These are phyloP conservation scores for Capromys pilorides DNA, from an alignment of 2,797 vertebrate genomes.

Conservation along the genomic window DNA sequence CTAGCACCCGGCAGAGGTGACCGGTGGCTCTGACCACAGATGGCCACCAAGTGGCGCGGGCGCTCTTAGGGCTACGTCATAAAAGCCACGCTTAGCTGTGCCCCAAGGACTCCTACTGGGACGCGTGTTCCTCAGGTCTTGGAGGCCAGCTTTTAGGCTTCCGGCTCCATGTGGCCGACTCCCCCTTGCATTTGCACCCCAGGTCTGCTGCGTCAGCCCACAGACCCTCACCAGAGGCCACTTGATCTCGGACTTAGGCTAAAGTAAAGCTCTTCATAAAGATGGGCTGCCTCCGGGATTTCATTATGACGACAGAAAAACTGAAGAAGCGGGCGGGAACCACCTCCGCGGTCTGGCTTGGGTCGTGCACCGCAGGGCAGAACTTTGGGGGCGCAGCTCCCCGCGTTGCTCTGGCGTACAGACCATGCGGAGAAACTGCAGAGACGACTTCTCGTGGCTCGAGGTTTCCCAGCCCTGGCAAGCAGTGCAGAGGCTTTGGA, in stretches of 20 bases:
- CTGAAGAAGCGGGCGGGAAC: background rate
- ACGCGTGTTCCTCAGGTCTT: background rate
- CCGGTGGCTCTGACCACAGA: background rate
- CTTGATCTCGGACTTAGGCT: background rate
- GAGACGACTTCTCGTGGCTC: background rate
- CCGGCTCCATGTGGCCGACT: too few relatives aligned
- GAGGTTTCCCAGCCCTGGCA: background rate
- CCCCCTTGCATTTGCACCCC: background rate
- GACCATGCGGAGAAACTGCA: background rate
- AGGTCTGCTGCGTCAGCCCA: rapidly evolving
- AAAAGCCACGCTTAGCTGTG: background rate
- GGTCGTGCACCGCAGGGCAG: background rate
- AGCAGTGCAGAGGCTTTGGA: background rate
- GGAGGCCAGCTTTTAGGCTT: background rate
- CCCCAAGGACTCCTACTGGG: too few relatives aligned
- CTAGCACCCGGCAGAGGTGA: background rate
- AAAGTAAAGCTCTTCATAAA: background rate
- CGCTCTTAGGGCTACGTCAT: background rate
- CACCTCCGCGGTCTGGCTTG: background rate
- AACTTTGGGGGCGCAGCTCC: background rate
- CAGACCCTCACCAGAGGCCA: background rate
- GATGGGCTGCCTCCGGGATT: background rate
- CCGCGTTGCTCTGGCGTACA: too few relatives aligned
- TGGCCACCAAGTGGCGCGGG: background rate
- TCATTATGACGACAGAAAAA: background rate